Conservation (phyloP, 2,113 vertebrate species). For the Cariama cristata region DNA sequence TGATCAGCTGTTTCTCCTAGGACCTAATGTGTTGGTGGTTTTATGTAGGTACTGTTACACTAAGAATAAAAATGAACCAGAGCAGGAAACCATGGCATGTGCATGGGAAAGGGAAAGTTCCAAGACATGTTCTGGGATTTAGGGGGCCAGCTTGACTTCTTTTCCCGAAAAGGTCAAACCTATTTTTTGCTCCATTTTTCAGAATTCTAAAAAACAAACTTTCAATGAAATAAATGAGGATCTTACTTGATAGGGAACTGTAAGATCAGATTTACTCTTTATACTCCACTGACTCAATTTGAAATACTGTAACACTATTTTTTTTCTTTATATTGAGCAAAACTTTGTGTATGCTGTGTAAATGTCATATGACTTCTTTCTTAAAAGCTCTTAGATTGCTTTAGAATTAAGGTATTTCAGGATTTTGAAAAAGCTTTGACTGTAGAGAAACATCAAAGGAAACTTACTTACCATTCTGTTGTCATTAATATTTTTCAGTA, state of each 20-base stretch:
- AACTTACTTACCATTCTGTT: background rate
- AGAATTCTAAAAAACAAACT: background rate
- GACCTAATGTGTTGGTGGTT: background rate
- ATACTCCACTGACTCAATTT: background rate
- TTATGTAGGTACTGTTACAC: background rate
- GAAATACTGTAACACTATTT: background rate
- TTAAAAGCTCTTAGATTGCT: background rate
- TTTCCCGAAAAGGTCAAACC: background rate
- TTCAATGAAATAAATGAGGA: background rate
- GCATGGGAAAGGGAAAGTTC: background rate
- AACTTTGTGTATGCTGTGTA: background rate
- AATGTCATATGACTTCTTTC: background rate
- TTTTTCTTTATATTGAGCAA: background rate
- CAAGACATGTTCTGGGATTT: background rate
- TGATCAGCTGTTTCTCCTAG: background rate
- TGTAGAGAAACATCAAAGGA: background rate
- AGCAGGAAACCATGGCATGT: background rate
- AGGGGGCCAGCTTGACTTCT: rapidly evolving
- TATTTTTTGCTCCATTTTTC: background rate
- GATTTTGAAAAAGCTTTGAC: background rate
- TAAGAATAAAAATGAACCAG: background rate
- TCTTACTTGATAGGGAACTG: background rate
- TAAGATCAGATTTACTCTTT: background rate
- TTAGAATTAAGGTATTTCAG: background rate
- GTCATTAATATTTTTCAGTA: constrained; percentile 63